Conservation (phyloP, 2,113 vertebrate genomes). For the Symphodus melops region DNA sequence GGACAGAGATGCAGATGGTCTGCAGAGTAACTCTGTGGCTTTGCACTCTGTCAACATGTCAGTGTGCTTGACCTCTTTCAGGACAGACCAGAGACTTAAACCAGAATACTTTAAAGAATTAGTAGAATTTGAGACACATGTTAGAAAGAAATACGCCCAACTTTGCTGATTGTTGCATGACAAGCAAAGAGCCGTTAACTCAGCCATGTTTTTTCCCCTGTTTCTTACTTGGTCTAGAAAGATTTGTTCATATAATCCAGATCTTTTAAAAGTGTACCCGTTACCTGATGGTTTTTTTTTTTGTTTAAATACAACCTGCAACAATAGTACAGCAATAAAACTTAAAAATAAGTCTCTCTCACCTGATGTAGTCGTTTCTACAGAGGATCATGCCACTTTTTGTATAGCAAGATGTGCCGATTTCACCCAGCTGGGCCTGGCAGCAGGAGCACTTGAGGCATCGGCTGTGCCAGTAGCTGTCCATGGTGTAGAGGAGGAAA, state of each 20-base stretch:
- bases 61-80: slow-evolving; percentile 60
- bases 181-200: slow-evolving; percentile 6
- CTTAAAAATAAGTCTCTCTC: slow-evolving; percentile 52
- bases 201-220: not conserved
- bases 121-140: slow-evolving; percentile 64
- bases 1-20: slow-evolving; percentile 53
- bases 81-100: slow-evolving; percentile 38
- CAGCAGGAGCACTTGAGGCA: slow-evolving; percentile 99
- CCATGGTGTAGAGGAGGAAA: slow-evolving; percentile 99
- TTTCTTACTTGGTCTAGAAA: slow-evolving; percentile 20
- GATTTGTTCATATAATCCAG: slow-evolving; percentile 19
- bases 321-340: not conserved
- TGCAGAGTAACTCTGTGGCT: slow-evolving; percentile 55
- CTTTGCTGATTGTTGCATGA: slow-evolving; percentile 35
- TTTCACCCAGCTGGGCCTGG: slow-evolving; percentile 98
- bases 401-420: slow-evolving; percentile 98
- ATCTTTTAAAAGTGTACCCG: slow-evolving; percentile 1
- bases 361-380: slow-evolving; percentile 99
- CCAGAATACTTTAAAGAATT: slow-evolving; percentile 50
- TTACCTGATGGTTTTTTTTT: not conserved
- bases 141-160: slow-evolving; percentile 47
- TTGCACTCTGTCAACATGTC: slow-evolving; percentile 67
- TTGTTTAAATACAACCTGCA: not conserved
- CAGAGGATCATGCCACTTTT: slow-evolving; percentile 99
- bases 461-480: slow-evolving; percentile 99